These are phyloP conservation scores for Potamilus streckersoni DNA, from an alignment of 1,140 invertebrate species.

Conservation along the genomic window DNA sequence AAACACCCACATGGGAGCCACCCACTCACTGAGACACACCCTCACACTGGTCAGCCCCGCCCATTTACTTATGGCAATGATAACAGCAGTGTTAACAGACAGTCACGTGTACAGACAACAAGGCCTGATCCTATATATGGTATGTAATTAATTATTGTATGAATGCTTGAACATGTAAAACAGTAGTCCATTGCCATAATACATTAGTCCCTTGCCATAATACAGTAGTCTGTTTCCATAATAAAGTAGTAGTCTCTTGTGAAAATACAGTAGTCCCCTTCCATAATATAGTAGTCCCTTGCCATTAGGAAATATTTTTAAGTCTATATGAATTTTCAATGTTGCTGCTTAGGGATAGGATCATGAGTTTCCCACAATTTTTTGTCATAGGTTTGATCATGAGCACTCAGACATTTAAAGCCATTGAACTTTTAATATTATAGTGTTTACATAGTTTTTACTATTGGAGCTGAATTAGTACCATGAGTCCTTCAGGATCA, in stretches of 20 bases:
- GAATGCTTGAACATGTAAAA: neutral
- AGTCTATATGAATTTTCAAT: neutral
- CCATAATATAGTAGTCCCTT: no score
- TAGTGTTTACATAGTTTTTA: no score
- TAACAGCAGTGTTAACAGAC: slow-evolving; percentile 59
- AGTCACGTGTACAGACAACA: slow-evolving; percentile 56
- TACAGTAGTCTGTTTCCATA: neutral
- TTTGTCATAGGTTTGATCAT: no score
- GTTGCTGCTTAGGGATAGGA: no score
- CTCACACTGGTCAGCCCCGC: slow-evolving; percentile 49
- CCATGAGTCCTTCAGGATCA: no score
- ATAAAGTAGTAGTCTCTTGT: no score
- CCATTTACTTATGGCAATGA: slow-evolving; percentile 60
- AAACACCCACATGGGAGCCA: slow-evolving; percentile 60
- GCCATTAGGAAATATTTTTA: neutral
- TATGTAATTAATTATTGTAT: slow-evolving; percentile 19
- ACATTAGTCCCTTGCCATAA: neutral
- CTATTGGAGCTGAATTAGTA: no score
- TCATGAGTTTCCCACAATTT: no score
- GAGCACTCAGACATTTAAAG: no score
- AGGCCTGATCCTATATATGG: slow-evolving; percentile 60
- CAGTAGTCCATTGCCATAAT: neutral
- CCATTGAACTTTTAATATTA: no score
- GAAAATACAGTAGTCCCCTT: neutral
- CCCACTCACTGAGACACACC: slow-evolving; percentile 44